Evolutionary conservation across 2,113 vertebrate species (phyloP), one percentile per base, ranked within the genome.

Genomic region (Damaliscus lunatus): DNA sequence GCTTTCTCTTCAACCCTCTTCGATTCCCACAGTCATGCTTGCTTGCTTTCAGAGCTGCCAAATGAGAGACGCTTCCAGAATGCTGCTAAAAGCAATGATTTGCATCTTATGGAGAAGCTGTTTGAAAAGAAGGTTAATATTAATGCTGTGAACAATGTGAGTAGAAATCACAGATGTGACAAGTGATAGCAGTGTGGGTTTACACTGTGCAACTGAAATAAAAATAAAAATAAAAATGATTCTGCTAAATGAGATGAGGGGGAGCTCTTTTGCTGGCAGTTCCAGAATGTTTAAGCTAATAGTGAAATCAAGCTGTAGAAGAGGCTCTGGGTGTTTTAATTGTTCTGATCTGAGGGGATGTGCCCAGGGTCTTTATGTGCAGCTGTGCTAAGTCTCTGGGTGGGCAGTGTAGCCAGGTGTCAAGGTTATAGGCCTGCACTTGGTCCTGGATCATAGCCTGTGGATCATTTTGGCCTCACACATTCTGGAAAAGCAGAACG

Each of bases 101-200:
- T 98, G 96, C 62, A 89, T 67, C 55, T 98, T 88, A 94, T 81
- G 97, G 97, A 98, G 95, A 98, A 98, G 94, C 97, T 97, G 67
- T 95, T 96, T 91, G 92, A 96, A 62, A 94, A 95, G 96, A 98
- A 97, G 78, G 94, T 98, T 86, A 97, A 97, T 90, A 97, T 97
- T 84, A 96, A 97, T 81, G 94, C 95, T 67, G 89, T 94, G 81
- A 78, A 98, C 93, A 59, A 81, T 67, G 95, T 97, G 71, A 98
- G 92, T 95, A 93, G 48, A 97, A 86, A 64, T 64, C 46, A 74
- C 89, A 91, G 16, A 62, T 33, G 33, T 40, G 74, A 83, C 81
- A 88, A 67, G 31, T 82, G 62, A 60, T 55, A 67, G 50, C 52
- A 29, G 33, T 60, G 85, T 67, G 92, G 81, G 27, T 55, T 93